Evolutionary conservation across 1,140 invertebrate species (phyloP), one percentile per base, ranked within the genome.

Genomic region (Brachionus paranguensis): DNA sequence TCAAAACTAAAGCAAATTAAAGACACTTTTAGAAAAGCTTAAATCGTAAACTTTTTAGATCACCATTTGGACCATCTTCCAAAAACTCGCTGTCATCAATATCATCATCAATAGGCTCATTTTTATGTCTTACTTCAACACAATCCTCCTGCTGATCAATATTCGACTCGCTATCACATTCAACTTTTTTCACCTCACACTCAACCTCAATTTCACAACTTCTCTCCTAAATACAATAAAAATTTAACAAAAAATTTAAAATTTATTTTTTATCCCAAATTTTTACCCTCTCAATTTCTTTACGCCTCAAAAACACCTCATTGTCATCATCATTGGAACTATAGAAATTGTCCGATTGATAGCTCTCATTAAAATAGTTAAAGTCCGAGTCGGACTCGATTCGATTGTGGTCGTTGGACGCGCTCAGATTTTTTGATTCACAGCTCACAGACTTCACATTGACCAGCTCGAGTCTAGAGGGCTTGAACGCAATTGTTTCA

Each of bases 241-340:
- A 29, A 17, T 68, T 64, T 64, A 24, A 2, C 20, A 65, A 65
- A 14, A 72, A n/a, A 43, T 17, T 14, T 10, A 17, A 72, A 68
- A n/a, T n/a, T n/a, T n/a, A 64, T 3, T 64, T 17, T 27, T 27
- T 4, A 5, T 24, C 2, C 11, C 8, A 65, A 68, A 53, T 45
- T 11, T 11, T 53, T 55, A 79, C 76, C 12, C 45, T 41, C 27
- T 81, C 78, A 50, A 55, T 55, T 45, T 45, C 64, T 47, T 64
- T 60, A 0, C 37, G 29, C 37, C 64, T 81, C 4, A 64, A 47
- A 64, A 81, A 81, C 3, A 81, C 78, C 41, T 81, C 78, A 68
- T 68, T 81, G 20, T 81, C 78, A 3, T 81, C 78, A 12, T 81
- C 78, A 14, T 81, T 68, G 17, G 78, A 81, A 12, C 64, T 68